Conservation (phyloP, 2,797 vertebrate genomes). For the Apodemus agrarius region DNA sequence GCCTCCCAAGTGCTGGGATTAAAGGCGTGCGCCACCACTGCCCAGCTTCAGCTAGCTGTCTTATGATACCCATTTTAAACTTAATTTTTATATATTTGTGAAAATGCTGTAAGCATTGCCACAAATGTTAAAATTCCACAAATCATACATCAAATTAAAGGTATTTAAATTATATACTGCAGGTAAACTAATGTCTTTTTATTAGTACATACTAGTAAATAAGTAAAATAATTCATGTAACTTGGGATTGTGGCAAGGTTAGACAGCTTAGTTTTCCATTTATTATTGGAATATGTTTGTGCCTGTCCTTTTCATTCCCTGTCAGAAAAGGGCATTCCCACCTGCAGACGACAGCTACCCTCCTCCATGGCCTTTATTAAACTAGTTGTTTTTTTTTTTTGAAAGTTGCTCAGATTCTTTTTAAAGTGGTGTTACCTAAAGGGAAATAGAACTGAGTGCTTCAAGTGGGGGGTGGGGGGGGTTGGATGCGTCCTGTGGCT, state of each 20-base stretch:
- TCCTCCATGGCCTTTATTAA: neutral
- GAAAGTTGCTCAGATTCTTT: neutral
- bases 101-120: neutral
- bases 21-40: too few relatives aligned
- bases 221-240: neutral
- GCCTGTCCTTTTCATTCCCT: neutral
- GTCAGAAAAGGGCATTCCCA: neutral
- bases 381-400: neutral
- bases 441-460: neutral
- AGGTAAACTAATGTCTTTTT: neutral
- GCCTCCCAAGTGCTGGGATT: too few relatives aligned
- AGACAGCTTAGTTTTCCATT: neutral
- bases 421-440: neutral
- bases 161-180: constrained; percentile 13
- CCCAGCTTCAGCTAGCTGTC: neutral
- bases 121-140: constrained; percentile 2
- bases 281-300: neutral
- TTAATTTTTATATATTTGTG: constrained; percentile 11
- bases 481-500: neutral
- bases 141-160: neutral
- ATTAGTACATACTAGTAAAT: neutral
- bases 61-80: constrained; percentile 8
- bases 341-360: neutral
- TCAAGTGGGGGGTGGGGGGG: neutral
- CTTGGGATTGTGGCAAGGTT: neutral